Evolutionary conservation across 1,140 invertebrate species (phyloP).

Genomic region (Phymorhynchus buccinoides): DNA sequence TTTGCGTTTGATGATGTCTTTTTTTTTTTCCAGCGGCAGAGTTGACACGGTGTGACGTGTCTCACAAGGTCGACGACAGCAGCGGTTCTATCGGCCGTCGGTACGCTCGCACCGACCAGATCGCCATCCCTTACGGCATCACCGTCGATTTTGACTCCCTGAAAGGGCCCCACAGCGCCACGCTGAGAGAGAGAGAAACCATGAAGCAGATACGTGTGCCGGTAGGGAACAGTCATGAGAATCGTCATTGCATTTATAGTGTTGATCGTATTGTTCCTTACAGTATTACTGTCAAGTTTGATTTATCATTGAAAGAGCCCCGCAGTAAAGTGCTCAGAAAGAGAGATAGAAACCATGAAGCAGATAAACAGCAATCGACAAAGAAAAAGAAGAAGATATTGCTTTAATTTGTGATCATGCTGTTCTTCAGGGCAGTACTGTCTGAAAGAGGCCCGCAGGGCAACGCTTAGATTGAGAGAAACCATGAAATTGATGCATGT

Average conservation of each 20-base stretch:
- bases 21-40: conserved; percentile 77
- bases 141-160: conserved; percentile 98
- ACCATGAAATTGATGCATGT: too few species aligned
- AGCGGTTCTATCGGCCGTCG: conserved; percentile 95
- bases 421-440: too few species aligned
- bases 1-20: neutral
- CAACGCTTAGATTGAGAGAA: too few species aligned
- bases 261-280: too few species aligned
- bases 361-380: too few species aligned
- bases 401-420: too few species aligned
- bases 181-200: conserved; percentile 92
- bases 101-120: conserved; percentile 96
- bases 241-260: too few species aligned
- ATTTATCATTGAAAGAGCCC: too few species aligned
- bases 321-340: neutral
- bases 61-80: conserved; percentile 96
- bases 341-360: neutral
- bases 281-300: too few species aligned
- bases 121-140: conserved; percentile 98
- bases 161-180: conserved; percentile 90
- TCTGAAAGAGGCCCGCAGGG: too few species aligned
- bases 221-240: conserved; percentile 78
- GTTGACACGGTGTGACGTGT: conserved; percentile 86
- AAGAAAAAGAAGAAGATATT: too few species aligned
- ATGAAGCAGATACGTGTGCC: conserved; percentile 95